Evolutionary conservation across 2,888 invertebrate species (phyloP).

Genomic region (Artemia sp.): DNA sequence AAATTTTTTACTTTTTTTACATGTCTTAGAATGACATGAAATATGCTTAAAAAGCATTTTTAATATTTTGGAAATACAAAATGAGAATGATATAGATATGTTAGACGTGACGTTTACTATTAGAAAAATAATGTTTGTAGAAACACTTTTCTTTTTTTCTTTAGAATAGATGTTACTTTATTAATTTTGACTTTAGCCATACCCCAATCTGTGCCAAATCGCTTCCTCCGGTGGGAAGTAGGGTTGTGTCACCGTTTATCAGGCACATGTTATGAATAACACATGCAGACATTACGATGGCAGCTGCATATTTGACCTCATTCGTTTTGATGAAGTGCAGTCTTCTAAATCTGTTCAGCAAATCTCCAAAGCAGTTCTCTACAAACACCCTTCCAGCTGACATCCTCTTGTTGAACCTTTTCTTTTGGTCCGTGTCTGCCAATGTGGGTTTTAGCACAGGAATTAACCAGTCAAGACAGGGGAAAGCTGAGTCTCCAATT

Average conservation of each 20-base stretch:
- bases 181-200: too few species aligned
- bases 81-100: too few species aligned
- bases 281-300: not conserved
- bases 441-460: not conserved
- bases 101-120: too few species aligned
- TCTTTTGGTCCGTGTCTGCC: not conserved
- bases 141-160: too few species aligned
- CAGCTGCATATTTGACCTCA: not conserved
- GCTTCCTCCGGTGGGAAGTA: not conserved
- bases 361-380: not conserved
- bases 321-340: too few species aligned
- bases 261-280: constrained; percentile 11
- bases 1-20: too few species aligned
- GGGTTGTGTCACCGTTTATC: not conserved
- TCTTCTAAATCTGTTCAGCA: too few species aligned
- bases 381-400: not conserved
- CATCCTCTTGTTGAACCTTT: constrained; percentile 2
- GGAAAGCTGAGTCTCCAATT: constrained; percentile 13
- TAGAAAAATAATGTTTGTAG: too few species aligned
- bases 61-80: too few species aligned
- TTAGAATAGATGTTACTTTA: too few species aligned
- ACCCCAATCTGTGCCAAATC: not conserved
- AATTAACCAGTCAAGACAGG: not conserved
- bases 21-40: too few species aligned
- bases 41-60: too few species aligned